These are phyloP conservation scores for Nicator chloris DNA, from an alignment of 2,113 vertebrate genomes.

Conservation along the genomic window DNA sequence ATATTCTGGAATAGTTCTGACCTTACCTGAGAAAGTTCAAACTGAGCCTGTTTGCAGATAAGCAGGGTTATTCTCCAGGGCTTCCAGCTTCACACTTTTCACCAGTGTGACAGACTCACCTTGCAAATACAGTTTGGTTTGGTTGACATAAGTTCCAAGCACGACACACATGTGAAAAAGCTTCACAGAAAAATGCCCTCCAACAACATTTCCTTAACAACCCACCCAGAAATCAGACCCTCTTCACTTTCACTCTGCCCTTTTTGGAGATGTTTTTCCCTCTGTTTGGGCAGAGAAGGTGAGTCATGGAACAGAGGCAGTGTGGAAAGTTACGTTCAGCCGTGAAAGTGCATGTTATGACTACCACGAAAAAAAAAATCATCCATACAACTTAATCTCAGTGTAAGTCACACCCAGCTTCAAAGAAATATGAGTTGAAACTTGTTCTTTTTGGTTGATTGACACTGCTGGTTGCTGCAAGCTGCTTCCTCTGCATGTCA, in stretches of 20 bases:
- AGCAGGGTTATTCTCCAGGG: background rate
- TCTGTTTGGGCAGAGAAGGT: background rate
- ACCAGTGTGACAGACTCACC: background rate
- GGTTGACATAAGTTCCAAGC: background rate
- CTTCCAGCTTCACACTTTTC: background rate
- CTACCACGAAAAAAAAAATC: background rate
- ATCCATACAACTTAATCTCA: background rate
- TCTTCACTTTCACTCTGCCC: background rate
- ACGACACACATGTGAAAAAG: fast-evolving
- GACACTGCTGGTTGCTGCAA: background rate
- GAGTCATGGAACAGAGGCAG: background rate
- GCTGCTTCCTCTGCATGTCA: background rate
- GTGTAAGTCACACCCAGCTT: background rate
- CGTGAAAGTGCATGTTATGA: background rate
- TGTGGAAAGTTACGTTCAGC: background rate
- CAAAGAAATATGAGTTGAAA: background rate
- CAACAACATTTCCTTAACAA: fast-evolving
- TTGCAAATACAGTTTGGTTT: background rate
- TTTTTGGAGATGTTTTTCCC: background rate
- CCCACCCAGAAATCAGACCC: background rate
- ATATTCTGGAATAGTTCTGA: background rate
- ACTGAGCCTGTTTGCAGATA: background rate
- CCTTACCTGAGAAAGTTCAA: background rate
- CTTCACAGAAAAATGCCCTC: background rate
- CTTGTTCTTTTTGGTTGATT: background rate